A percentile compares a stretch with the other conserved stretches of the same genome.
Evolutionary conservation across 1,140 invertebrate genomes (phyloP).

Genomic region (Melipona quadrifasciata): DNA sequence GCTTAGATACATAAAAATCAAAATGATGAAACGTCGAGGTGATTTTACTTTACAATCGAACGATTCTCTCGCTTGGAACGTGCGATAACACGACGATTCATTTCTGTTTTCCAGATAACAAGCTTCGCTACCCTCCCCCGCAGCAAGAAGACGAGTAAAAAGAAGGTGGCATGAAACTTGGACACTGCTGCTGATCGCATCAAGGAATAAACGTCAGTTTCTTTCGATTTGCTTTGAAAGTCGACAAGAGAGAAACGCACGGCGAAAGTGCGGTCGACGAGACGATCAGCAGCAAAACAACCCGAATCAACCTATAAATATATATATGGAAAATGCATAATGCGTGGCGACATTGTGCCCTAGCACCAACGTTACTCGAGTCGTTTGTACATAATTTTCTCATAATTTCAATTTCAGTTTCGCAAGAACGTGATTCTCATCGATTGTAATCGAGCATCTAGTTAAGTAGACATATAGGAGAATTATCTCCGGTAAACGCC

Average conservation of each 20-base stretch:
- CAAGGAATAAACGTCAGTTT: slow-evolving; percentile 70
- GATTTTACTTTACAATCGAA: neutral
- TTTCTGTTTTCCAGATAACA: slow-evolving; percentile 81
- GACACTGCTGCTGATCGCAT: slow-evolving; percentile 68
- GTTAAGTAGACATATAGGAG: neutral
- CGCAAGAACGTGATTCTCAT: neutral
- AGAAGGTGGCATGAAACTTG: slow-evolving; percentile 79
- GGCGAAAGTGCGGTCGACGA: neutral
- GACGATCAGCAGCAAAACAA: slow-evolving; percentile 54
- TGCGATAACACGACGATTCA: neutral
- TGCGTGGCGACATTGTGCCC: slow-evolving; percentile 31
- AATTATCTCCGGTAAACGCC: neutral
- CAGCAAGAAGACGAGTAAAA: slow-evolving; percentile 82
- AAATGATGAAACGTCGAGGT: neutral
- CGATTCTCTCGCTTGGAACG: neutral
- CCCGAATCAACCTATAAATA: neutral
- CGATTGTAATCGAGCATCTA: neutral
- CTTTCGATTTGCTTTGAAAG: slow-evolving; percentile 33
- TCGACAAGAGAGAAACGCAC: neutral
- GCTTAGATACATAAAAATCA: neutral
- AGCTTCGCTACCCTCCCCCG: slow-evolving; percentile 83
- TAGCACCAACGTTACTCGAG: slow-evolving; percentile 16
- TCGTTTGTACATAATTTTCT: slow-evolving; percentile 23
- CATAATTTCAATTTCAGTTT: neutral
- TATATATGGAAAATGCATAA: slow-evolving; percentile 1